These are phyloP conservation scores for Ormyrus nitidulus DNA, from an alignment of 2,888 invertebrate species.

Conservation along the genomic window DNA sequence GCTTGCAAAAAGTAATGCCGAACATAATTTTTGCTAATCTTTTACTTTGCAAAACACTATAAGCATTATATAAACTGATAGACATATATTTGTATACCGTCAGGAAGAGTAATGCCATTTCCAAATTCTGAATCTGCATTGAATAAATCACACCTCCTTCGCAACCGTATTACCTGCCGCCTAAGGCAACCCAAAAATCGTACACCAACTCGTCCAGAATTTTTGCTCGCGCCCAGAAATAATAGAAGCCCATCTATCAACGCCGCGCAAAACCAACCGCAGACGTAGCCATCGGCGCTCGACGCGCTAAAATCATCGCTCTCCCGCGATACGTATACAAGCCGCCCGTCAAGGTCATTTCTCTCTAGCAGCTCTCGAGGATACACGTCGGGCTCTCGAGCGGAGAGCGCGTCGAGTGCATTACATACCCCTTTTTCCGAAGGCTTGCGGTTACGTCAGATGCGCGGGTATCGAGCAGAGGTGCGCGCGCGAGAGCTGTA, in stretches of 20 bases:
- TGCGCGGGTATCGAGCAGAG: background rate
- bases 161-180: background rate
- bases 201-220: background rate
- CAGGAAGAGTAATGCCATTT: background rate
- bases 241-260: background rate
- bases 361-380: background rate
- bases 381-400: too few species aligned
- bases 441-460: slow-evolving; percentile 44
- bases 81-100: too few species aligned
- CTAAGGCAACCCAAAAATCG: background rate
- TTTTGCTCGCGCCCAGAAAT: background rate
- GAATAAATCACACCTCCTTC: slow-evolving; percentile 2
- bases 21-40: too few species aligned
- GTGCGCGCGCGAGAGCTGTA: background rate
- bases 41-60: too few species aligned
- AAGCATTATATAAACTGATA: too few species aligned
- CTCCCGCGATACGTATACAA: background rate
- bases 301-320: slow-evolving; percentile 5
- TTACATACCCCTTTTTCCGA: slow-evolving; percentile 9
- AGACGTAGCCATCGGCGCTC: slow-evolving; percentile 3
- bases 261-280: slow-evolving; percentile 17
- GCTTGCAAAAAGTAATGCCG: too few species aligned
- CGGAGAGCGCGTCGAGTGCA: too few species aligned
- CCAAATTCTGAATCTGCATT: background rate
- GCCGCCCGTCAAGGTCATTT: slow-evolving; percentile 22